Evolutionary conservation across 2,797 vertebrate genomes (phyloP), one percentile per base, ranked within the genome.

Genomic region (Holocentrus rufus): DNA sequence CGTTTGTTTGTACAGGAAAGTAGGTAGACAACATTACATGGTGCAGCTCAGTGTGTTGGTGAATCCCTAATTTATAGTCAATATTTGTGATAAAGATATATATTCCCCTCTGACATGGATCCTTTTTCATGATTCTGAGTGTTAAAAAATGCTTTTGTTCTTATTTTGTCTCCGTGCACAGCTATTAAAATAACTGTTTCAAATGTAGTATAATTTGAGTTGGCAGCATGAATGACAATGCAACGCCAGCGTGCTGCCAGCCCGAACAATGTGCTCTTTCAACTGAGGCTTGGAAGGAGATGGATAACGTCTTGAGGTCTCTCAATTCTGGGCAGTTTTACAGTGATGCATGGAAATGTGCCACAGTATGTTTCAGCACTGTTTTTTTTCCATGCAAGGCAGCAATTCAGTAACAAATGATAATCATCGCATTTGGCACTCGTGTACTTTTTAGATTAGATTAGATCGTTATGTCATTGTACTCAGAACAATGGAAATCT

Each of bases 231-330:
- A 22, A 23, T 25, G 7, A 7, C 20, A 22, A 1, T 22, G 15
- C 25, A 42, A 4, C 4, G 2, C 20, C 25, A 49, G 31, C 31
- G 15, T 34, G 52, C 3, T 4, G 1, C 30, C 50, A 56, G 31
- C 23, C 2, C 9, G 17, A 66, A 53, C 47, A 34, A 22, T 65
- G 5, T 22, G 23, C n/a, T 72, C 17, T 23, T 64, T 61, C 13
- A 65, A 44, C 25, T 49, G 13, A n/a, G 53, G 15, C 23, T 53
- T 39, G 6, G 31, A 53, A 66, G 36, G 31, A 56, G 50, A 55
- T 42, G 11, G 11, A 55, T 36, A 27, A 36, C 13, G 1, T 44
- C 7, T 52, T 31, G 15, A 23, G 22, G 52, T 36, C 18, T 22
- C 22, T 44, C 36, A 46, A 18, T 63, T 58, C 5, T 42, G 36